Base-by-base conservation (phyloP, 2,113 vertebrate genomes). In the Puntigrus tetrazona region DNA sequence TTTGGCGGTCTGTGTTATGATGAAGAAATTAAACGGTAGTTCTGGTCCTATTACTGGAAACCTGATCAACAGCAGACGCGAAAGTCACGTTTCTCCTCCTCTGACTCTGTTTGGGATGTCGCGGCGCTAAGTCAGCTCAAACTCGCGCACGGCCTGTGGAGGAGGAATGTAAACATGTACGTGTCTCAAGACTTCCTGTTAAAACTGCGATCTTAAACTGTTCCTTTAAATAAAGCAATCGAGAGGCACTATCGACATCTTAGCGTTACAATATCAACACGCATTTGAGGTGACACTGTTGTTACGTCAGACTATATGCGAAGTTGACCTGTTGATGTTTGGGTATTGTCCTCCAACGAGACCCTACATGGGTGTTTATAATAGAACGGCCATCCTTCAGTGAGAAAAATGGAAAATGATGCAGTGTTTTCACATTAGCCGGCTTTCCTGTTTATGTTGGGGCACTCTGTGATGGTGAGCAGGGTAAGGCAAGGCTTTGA, bases 391-490 rank as follows among this genome's bases (percentile, higher is more conserved):
- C 81, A 43, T 82, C 50, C 57, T 45, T 69, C 52, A 38, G 34
- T 80, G 84, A 85, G 84, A 78, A 83, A 89, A 84, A 84, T 83
- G 78, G 76, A 90, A 86, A 90, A 82, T 82, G 70, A 83, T 82
- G 88, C 41, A 59, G 9, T 83, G 82, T 87, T 88, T 90, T 90
- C 65, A 86, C 78, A 83, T 83, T 75, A 61, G 34, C 18, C 34
- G 73, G 75, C 75, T 67, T 89, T 89, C 84, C 86, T 90, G 89
- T 88, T 88, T 89, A 90, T 27, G 79, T 86, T 88, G 85, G 77
- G 85, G 89, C 70, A 88, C 87, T 86, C 31, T 85, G 87, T 52
- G 73, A 84, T 52, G 75, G 84, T 75, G 65, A 52, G 57, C 73
- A 43, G 41, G 83, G 75, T 72, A 84, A 86, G 36, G 80, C 67